A percentile compares a stretch with the other conserved stretches of the same genome.
phyloP scores from a whole-genome alignment of 2,888 invertebrate genomes.

The Diaperis boleti region DNA sequence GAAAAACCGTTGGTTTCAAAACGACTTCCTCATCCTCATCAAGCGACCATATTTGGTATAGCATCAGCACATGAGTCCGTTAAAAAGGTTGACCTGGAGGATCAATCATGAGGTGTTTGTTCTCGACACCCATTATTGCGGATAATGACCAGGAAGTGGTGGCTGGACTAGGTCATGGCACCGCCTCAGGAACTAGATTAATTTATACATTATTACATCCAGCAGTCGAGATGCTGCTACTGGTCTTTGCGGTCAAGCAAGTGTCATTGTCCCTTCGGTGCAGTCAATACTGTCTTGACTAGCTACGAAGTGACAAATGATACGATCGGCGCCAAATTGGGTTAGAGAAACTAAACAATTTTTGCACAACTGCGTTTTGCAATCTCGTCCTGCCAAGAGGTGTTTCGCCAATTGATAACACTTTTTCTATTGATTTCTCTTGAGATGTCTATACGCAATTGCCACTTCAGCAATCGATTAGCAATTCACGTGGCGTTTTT shows the following conservation, averaged over 20 bases:
- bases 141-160: conserved; percentile 43
- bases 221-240: conserved; percentile 36
- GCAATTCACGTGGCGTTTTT: conserved; percentile 34
- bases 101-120: conserved; percentile 41
- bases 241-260: conserved; percentile 41
- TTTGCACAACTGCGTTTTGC: conserved; percentile 17
- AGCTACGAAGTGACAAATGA: not conserved
- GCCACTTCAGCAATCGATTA: conserved; percentile 28
- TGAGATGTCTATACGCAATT: conserved; percentile 6
- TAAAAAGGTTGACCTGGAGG: conserved; percentile 33
- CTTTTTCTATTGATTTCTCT: conserved; percentile 19
- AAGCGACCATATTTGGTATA: conserved; percentile 33
- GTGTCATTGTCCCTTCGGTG: conserved; percentile 34
- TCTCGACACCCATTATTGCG: conserved; percentile 39
- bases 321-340: conserved; percentile 6
- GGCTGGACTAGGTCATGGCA: conserved; percentile 49
- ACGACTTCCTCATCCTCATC: conserved; percentile 25
- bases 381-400: conserved; percentile 9
- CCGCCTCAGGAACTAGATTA: conserved; percentile 50
- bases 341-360: conserved; percentile 31
- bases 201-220: conserved; percentile 44
- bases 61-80: conserved; percentile 21
- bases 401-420: conserved; percentile 18
- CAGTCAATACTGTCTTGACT: conserved; percentile 1
- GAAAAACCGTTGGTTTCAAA: conserved; percentile 30